phyloP scores from a whole-genome alignment of 2,797 vertebrate species.

The Tympanoctomys barrerae region DNA sequence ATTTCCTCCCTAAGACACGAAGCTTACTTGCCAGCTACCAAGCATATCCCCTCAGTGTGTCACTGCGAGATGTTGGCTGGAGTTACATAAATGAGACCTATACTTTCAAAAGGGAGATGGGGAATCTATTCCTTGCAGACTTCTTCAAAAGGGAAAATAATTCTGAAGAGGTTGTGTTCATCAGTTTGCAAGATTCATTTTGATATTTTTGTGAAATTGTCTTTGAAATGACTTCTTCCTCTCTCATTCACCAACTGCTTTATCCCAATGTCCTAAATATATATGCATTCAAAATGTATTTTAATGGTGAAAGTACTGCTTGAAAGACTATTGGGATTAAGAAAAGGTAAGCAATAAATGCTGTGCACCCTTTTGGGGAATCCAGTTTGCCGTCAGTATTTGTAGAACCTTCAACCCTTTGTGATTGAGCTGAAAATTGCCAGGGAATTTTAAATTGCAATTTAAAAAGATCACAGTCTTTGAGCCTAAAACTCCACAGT shows the following conservation, averaged over 20 bases:
- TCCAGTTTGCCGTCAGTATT: neutral
- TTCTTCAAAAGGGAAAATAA: neutral
- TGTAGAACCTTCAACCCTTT: neutral
- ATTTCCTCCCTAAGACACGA: constrained; percentile 67
- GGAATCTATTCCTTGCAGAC: neutral
- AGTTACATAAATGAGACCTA: constrained; percentile 33
- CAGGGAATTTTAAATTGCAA: neutral
- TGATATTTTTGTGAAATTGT: constrained; percentile 50
- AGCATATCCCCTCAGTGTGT: neutral
- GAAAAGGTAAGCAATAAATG: neutral
- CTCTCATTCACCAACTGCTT: neutral
- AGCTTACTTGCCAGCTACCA: constrained; percentile 52
- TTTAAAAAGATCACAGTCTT: neutral
- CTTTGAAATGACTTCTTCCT: constrained; percentile 61
- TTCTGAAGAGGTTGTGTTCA: neutral
- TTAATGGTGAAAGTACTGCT: constrained; percentile 48
- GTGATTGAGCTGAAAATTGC: constrained; percentile 15
- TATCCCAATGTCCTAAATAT: neutral
- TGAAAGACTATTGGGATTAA: constrained; percentile 32
- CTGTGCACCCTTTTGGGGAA: neutral
- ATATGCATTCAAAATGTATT: neutral
- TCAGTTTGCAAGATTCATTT: constrained; percentile 23
- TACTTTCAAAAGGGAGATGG: neutral
- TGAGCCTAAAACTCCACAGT: neutral
- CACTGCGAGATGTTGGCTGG: neutral